Evolutionary conservation across 2,888 invertebrate genomes (phyloP).

Genomic region (Steinernema hermaphroditum): DNA sequence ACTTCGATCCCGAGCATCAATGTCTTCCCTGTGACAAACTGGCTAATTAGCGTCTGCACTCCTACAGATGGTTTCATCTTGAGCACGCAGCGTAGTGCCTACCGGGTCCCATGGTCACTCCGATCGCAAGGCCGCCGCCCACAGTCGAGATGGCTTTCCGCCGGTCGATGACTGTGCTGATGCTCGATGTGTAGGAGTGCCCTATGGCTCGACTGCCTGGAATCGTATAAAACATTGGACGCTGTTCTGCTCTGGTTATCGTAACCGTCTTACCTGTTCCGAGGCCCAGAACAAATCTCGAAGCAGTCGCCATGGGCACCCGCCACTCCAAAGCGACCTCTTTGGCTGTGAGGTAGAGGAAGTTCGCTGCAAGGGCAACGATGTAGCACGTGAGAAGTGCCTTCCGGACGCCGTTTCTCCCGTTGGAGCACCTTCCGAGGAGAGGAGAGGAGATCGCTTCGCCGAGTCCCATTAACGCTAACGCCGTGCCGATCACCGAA

Average conservation of each 20-base stretch:
- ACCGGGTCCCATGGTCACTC: conserved; percentile 8
- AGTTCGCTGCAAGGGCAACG: neutral
- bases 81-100: neutral
- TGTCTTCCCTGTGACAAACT: neutral
- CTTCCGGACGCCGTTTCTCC: neutral
- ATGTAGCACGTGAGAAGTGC: neutral
- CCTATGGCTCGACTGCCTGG: neutral
- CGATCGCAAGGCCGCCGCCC: neutral
- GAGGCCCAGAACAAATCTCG: neutral
- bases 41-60: neutral
- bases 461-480: neutral
- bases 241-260: no score
- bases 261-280: neutral
- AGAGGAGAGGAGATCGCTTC: neutral
- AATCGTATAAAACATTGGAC: no score
- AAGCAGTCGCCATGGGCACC: neutral
- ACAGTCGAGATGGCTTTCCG: neutral
- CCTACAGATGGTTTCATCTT: neutral
- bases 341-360: neutral
- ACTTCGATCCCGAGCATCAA: neutral
- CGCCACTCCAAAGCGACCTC: neutral
- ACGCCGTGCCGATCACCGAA: neutral
- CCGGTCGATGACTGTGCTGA: conserved; percentile 3
- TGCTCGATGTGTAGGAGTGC: neutral
- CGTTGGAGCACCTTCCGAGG: neutral